A percentile compares a stretch with the other conserved stretches of the same genome.
Evolutionary conservation across 1,140 invertebrate genomes (phyloP).

Genomic region (Cryptotermes secundus): DNA sequence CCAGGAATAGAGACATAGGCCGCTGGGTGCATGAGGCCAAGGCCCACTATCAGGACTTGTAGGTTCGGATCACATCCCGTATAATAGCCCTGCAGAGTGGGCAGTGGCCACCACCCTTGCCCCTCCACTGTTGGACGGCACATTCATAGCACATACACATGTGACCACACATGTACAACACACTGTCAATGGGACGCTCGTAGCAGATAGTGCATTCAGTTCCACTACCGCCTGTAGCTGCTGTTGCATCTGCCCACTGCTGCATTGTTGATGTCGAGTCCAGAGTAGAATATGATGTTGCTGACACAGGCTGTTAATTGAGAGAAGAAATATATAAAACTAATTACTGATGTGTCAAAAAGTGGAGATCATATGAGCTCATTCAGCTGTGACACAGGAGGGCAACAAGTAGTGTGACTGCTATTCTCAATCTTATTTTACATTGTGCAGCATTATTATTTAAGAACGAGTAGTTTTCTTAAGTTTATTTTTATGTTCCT

Average conservation of each 20-base stretch:
- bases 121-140: conserved; percentile 87
- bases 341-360: no score
- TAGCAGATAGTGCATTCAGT: conserved; percentile 93
- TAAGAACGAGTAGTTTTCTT: no score
- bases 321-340: no score
- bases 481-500: no score
- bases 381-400: no score
- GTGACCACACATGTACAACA: conserved; percentile 95
- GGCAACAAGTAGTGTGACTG: no score
- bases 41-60: conserved; percentile 70
- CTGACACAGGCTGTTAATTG: conserved; percentile 46
- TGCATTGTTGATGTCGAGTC: conserved; percentile 41
- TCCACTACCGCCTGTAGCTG: conserved; percentile 33
- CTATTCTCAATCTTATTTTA: no score
- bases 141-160: conserved; percentile 99
- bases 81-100: conserved; percentile 92
- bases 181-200: conserved; percentile 88
- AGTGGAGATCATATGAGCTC: no score
- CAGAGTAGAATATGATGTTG: conserved; percentile 46
- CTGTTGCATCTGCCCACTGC: conserved; percentile 48
- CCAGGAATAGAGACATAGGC: not conserved
- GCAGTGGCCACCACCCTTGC: conserved; percentile 86
- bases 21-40: not conserved
- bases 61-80: conserved; percentile 92
- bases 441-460: no score